A percentile compares a stretch with the other conserved stretches of the same genome.
Conservation (phyloP, 2,888 invertebrate genomes). For the Drosophila ezoana region DNA sequence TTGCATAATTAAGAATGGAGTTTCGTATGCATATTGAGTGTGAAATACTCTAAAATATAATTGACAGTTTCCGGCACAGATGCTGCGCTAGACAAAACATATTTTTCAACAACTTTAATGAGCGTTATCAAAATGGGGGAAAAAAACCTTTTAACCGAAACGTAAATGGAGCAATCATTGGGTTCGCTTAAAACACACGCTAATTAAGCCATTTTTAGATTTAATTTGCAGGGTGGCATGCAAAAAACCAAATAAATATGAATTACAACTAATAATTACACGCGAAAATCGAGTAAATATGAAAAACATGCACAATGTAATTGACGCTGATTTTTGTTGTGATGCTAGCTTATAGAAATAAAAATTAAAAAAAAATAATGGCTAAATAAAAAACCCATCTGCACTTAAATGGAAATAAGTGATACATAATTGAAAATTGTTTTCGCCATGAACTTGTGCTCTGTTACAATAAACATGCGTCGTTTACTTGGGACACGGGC, state of each 20-base stretch:
- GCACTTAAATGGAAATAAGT: constrained; percentile 29
- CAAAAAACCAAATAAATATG: constrained; percentile 36
- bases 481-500: constrained; percentile 18
- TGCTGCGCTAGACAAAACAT: neutral
- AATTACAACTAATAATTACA: constrained; percentile 56
- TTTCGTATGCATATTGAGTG: neutral
- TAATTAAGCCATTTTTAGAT: constrained; percentile 36
- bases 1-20: constrained; percentile 32
- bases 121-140: neutral
- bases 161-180: constrained; percentile 26
- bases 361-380: constrained; percentile 3
- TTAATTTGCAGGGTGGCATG: constrained; percentile 37
- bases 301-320: constrained; percentile 19
- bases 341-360: constrained; percentile 12
- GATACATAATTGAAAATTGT: constrained; percentile 61
- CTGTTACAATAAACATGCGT: constrained; percentile 32
- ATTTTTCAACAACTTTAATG: neutral
- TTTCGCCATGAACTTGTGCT: constrained; percentile 73
- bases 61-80: constrained; percentile 12
- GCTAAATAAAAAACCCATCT: constrained; percentile 22
- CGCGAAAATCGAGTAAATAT: constrained; percentile 36
- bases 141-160: constrained; percentile 40
- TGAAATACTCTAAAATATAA: constrained; percentile 3
- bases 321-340: constrained; percentile 15
- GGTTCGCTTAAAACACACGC: constrained; percentile 8